These are phyloP conservation scores for Anthoscopus minutus DNA, from an alignment of 2,113 vertebrate species.

Conservation along the genomic window DNA sequence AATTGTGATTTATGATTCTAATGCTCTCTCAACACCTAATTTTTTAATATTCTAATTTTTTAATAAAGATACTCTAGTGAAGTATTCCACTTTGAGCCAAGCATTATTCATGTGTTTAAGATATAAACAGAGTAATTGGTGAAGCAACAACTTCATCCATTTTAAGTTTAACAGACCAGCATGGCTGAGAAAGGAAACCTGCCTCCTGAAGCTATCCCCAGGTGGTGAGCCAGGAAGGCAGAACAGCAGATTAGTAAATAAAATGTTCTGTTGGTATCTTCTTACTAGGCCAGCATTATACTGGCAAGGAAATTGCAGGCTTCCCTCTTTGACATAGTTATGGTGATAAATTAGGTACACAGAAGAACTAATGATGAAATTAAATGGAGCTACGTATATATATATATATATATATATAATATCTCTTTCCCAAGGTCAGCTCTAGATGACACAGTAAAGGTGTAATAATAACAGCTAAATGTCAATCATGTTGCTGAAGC, in stretches of 20 bases:
- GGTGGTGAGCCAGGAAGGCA: not conserved
- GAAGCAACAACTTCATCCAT: not conserved
- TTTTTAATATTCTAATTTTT: not conserved
- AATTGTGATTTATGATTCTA: not conserved
- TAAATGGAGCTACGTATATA: conserved; percentile 55
- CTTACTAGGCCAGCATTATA: not conserved
- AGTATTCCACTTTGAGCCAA: not conserved
- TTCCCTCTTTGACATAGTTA: conserved; percentile 25
- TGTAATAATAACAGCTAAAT: not conserved
- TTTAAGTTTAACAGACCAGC: not conserved
- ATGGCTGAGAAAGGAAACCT: not conserved
- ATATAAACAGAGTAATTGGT: not conserved
- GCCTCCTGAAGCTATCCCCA: not conserved
- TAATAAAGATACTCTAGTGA: not conserved
- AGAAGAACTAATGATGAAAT: conserved; percentile 48
- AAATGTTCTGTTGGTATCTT: not conserved
- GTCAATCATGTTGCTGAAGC: not conserved
- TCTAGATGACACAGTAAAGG: conserved; percentile 6
- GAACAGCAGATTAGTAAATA: not conserved
- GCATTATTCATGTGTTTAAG: not conserved
- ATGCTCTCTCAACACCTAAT: not conserved
- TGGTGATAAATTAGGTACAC: conserved; percentile 55
- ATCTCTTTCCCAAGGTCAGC: conserved; percentile 40
- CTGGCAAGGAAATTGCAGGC: conserved; percentile 34
- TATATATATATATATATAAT: conserved; percentile 57